Evolutionary conservation across 1,140 invertebrate species (phyloP), one percentile per base, ranked within the genome.

Genomic region (Sycophaga agraensis): DNA sequence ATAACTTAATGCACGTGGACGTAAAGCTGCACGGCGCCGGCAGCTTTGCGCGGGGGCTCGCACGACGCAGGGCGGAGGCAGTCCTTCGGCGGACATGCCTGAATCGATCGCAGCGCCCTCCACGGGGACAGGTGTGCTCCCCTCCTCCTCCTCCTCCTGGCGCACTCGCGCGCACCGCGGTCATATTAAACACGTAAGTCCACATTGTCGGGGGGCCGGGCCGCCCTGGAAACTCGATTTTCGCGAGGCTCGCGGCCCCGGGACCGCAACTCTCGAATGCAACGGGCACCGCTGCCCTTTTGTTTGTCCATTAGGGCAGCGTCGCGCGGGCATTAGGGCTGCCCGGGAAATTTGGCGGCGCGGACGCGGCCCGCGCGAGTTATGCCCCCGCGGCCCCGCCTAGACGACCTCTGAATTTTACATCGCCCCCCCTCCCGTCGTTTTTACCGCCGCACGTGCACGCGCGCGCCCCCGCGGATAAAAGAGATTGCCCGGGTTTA

Each of bases 241-340:
- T 45, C 26, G 17, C 19, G 46, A 45, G 17, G 40, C 19, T 26
- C 19, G 46, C n/a, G 37, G 4, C 2, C 22, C 8, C 4, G 28
- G 28, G 28, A 31, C 28, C 28, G 4, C 22, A 40, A 51, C 57
- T 51, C 28, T 51, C 24, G 57, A 60, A 60, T 60, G 43, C 51
- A 62, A 46, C 34, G 34, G 11, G 53, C 55, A 43, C 43, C 4
- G 19, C 31, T 22, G 45, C 8, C 43, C 51, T 62, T 55, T 55
- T 62, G 59, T 62, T 62, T 62, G 59, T 48, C 51, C 58, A 53
- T 60, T 60, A 60, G 28, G 3, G n/a, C 21, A n/a, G 31, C 2
- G 12, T 21, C 4, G 9, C 45, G 46, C 34, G 16, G 11, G 40
- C 58, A 55, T 55, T 60, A 60, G 31, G 34, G n/a, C n/a, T 4